phyloP scores from a whole-genome alignment of 2,113 vertebrate species.

The Perognathus longimembris region DNA sequence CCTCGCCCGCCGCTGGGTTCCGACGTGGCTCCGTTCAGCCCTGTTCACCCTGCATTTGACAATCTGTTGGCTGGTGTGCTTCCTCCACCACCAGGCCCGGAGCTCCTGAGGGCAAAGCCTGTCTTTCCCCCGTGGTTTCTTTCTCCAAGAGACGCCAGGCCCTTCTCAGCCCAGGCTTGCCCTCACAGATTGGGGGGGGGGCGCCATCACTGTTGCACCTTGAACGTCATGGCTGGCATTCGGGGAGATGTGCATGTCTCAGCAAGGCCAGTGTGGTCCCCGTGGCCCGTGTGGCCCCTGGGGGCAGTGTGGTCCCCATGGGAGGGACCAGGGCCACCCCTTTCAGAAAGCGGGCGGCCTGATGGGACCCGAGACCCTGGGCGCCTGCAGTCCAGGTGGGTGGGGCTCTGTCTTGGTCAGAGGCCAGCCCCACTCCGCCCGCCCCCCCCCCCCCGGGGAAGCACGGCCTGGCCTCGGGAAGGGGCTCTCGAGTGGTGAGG shows the following conservation, averaged over 20 bases:
- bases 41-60: accelerated
- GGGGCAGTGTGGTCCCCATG: no score
- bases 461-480: not conserved
- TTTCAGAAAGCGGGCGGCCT: not conserved
- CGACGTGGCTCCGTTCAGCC: accelerated
- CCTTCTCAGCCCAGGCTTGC: accelerated
- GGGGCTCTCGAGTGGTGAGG: not conserved
- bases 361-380: no score
- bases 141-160: not conserved
- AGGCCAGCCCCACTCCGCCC: no score
- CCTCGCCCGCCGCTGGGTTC: no score
- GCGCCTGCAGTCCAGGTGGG: no score
- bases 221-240: no score
- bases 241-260: accelerated
- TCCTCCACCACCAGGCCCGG: not conserved
- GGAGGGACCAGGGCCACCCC: accelerated
- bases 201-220: accelerated
- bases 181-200: accelerated
- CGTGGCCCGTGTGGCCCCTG: no score
- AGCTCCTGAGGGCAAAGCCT: not conserved
- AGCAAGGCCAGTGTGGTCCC: not conserved
- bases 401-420: no score
- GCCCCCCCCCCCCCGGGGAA: not conserved
- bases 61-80: no score
- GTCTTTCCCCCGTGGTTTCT: accelerated